Base-by-base conservation (phyloP, 2,888 invertebrate species). In the Adelphocoris suturalis region DNA sequence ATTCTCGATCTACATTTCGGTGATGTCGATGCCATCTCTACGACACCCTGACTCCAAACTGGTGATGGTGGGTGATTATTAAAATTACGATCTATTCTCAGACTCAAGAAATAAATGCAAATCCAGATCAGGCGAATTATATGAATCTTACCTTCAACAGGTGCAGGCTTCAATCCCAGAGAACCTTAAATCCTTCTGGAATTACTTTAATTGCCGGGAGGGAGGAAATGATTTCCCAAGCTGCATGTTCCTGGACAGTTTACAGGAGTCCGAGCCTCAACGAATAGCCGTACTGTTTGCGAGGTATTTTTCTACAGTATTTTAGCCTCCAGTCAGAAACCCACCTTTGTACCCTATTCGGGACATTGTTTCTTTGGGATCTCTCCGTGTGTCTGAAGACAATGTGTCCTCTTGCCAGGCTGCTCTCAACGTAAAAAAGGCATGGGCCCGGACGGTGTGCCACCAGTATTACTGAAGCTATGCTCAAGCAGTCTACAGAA, bases 71-170 rank as follows among this genome's bases (percentile, higher is more conserved):
- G 52, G 52, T 2, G 52, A 52, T 16, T 52, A 52, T 11, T 5
- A 52, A 46, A 46, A 86, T n/a, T 86, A 86, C n/a, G 47, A 46
- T n/a, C 11, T 28, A 0, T 86, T 86, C 47, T 86, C 86, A 2
- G 28, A 14, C 13, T 68, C 68, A 0, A 68, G 86, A 19, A 46
- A 12, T 37, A 28, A 61, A 12, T 61, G 68, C 37, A 68, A 68
- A 7, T 37, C 16, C 9, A 27, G 27, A 7, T 86, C 86, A 7
- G 12, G 86, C 4, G 23, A 13, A 13, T 37, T 68, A 5, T 86
- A 86, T 47, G 48, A 19, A 9, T 3, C 48, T 14, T 81, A 81
- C 19, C 46, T 81, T 28, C 46, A 13, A 14, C 19, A 46, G 5
- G 46, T 80, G 12, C 46, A 80, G 19, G 23, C 4, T 48, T 46